Evolutionary conservation across 2,797 vertebrate species (phyloP).

Genomic region (Acrocephalus scirpaceus): DNA sequence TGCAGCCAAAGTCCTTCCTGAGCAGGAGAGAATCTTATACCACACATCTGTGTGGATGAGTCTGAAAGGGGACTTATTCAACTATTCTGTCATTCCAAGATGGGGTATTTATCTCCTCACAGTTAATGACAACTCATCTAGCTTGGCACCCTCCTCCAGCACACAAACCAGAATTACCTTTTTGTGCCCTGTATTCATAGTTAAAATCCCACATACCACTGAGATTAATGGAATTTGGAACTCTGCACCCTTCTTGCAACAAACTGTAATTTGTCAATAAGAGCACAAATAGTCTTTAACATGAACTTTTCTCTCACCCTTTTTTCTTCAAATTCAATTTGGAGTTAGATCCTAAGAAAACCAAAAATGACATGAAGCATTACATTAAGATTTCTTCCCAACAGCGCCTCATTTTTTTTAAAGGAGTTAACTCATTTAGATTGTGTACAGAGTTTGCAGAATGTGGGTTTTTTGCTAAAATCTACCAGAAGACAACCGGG

Average conservation of each 20-base stretch:
- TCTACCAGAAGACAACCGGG: neutral
- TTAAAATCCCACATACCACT: neutral
- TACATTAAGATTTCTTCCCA: neutral
- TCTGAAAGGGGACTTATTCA: neutral
- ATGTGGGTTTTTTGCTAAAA: neutral
- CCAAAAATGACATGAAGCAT: accelerated
- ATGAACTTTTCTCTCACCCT: neutral
- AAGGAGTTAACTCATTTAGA: neutral
- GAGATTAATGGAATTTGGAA: neutral
- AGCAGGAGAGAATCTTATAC: neutral
- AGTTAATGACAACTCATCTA: neutral
- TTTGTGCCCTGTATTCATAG: neutral
- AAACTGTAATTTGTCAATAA: neutral
- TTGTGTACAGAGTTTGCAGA: neutral
- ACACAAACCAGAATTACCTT: neutral
- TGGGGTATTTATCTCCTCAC: neutral
- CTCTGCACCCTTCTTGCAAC: neutral
- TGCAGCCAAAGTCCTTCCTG: neutral
- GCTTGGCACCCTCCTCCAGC: neutral
- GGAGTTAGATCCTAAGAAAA: neutral
- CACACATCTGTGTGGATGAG: neutral
- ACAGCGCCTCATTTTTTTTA: neutral
- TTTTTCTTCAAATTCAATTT: neutral
- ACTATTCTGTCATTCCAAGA: neutral
- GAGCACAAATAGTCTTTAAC: neutral